Conservation (phyloP, 2,888 invertebrate genomes). For the Watsonalla cultraria region DNA sequence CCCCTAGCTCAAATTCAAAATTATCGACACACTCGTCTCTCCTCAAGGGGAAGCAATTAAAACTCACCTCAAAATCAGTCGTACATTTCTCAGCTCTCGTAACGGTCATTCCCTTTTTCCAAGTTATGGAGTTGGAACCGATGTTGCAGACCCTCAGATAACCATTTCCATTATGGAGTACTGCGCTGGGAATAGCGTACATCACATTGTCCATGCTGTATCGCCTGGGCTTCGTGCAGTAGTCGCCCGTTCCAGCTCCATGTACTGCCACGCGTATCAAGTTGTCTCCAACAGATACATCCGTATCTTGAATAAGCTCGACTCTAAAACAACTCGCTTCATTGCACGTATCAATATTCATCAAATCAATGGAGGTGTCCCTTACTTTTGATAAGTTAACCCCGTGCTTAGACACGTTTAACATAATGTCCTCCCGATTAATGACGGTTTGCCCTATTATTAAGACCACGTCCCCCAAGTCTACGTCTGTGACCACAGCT, state of each 20-base stretch:
- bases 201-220: neutral
- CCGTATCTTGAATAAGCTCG: neutral
- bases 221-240: neutral
- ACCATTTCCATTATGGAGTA: no score
- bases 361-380: no score
- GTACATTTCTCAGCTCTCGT: constrained; percentile 5
- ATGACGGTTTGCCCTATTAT: no score
- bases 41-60: neutral
- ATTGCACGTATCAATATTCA: no score
- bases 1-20: no score
- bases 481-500: no score
- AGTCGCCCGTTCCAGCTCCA: neutral
- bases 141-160: neutral
- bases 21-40: no score
- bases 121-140: neutral
- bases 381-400: no score
- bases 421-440: no score
- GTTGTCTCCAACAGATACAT: neutral
- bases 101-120: neutral
- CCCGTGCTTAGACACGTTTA: no score
- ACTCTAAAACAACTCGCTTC: neutral
- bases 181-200: neutral
- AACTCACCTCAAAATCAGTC: neutral
- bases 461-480: no score
- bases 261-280: neutral